Base-by-base conservation (phyloP, 2,113 vertebrate genomes). In the Alethe diademata region DNA sequence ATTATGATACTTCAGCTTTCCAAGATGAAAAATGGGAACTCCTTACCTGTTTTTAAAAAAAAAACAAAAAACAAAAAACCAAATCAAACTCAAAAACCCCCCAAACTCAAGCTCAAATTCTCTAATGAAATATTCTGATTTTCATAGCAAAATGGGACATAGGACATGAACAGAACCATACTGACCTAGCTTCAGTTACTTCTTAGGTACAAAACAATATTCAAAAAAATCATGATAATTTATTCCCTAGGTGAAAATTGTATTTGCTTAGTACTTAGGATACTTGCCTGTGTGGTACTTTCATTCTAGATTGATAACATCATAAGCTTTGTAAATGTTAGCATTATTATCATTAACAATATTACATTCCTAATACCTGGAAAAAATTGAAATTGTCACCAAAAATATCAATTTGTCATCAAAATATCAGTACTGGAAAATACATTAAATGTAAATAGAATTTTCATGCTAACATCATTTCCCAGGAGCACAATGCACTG, bases 31-130 rank as follows among this genome's bases (percentile, higher is more conserved):
- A 33, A 7, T 76, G 28, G 12, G 20, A 78, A 29, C 31, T 69
- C 26, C 9, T 31, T 45, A 36, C 8, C 56, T 64, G 19, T 61
- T 13, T 67, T 14, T 15, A 29, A 75, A 38, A 61, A 65, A 43
- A 38, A 33, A 28, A 25, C 25, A 36, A 35, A 28, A 33, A 26
- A 2, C 7, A n/a, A 26, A 20, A 58, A 28, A 17, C 9, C 42
- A 58, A 24, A 1, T 25, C 35, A 43, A 65, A 24, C 35, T 19
- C 8, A 2, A 5, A 20, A 42, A 20, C 0, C 3, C 5, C 51
- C 16, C 5, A 3, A 38, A 74, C 7, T 74, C 36, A n/a, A 36
- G 6, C 26, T 91, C 2, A 57, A 5, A 57, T 82, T 82, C 9
- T 76, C 7, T 82, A 43, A 50, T 50, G 42, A 88, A 85, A 66